These are phyloP conservation scores for Pheosia tremula DNA, from an alignment of 2,888 invertebrate species.

Conservation along the genomic window DNA sequence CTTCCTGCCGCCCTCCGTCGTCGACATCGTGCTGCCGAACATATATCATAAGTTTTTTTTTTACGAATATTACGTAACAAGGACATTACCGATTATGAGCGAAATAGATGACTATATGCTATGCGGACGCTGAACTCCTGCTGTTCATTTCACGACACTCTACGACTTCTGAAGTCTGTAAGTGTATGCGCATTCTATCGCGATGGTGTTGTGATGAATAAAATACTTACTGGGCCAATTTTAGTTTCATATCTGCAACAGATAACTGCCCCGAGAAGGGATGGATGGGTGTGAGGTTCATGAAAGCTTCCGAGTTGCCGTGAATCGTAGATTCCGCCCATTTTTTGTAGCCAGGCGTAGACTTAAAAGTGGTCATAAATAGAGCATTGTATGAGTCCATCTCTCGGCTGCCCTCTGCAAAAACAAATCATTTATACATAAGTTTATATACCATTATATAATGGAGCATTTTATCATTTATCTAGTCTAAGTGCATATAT, in stretches of 20 bases:
- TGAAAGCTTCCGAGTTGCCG: slow-evolving; percentile 87
- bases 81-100: too few species aligned
- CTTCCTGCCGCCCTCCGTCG: slow-evolving; percentile 96
- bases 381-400: slow-evolving; percentile 94
- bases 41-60: background rate
- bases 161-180: too few species aligned
- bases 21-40: slow-evolving; percentile 94
- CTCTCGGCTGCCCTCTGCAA: slow-evolving; percentile 90
- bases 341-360: slow-evolving; percentile 94
- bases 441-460: too few species aligned
- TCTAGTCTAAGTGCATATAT: too few species aligned
- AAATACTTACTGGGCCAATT: slow-evolving; percentile 93
- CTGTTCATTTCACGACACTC: too few species aligned
- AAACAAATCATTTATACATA: background rate
- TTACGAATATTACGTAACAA: too few species aligned
- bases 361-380: slow-evolving; percentile 93
- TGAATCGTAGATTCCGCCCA: slow-evolving; percentile 88
- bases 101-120: too few species aligned
- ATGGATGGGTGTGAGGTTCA: slow-evolving; percentile 91
- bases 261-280: slow-evolving; percentile 97
- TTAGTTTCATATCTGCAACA: slow-evolving; percentile 96
- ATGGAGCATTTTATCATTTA: too few species aligned
- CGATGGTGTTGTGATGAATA: background rate
- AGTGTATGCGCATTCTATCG: too few species aligned
- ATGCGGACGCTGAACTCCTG: too few species aligned